These are phyloP conservation scores for Notothenia coriiceps DNA, from an alignment of 2,113 vertebrate genomes.

Conservation along the genomic window DNA sequence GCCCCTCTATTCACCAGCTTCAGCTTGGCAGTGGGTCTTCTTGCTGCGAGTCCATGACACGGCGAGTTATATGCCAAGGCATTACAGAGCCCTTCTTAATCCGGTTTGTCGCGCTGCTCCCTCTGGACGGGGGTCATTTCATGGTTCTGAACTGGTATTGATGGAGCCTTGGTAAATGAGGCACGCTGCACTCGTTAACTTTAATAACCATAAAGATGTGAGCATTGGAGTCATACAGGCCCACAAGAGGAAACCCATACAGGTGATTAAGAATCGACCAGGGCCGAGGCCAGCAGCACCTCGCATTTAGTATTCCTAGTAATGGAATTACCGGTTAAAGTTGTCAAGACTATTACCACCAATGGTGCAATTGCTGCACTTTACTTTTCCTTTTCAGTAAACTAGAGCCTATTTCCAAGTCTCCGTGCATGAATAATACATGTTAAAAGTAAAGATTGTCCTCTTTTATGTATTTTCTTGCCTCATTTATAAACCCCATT, in stretches of 20 bases:
- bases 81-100: constrained; percentile 80
- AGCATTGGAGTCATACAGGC: constrained; percentile 74
- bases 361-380: constrained; percentile 38
- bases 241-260: constrained; percentile 75
- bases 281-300: constrained; percentile 56
- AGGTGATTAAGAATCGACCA: constrained; percentile 83
- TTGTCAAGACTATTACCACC: constrained; percentile 69
- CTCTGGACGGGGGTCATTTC: constrained; percentile 83
- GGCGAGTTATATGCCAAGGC: constrained; percentile 75
- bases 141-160: constrained; percentile 83
- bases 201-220: constrained; percentile 85
- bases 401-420: constrained; percentile 18
- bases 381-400: constrained; percentile 35
- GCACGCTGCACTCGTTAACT: constrained; percentile 82
- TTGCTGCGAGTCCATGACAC: constrained; percentile 64
- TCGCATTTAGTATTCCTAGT: constrained; percentile 65
- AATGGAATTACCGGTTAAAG: constrained; percentile 80
- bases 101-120: constrained; percentile 80
- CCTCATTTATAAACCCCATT: constrained; percentile 5
- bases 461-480: neutral
- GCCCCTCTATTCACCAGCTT: constrained; percentile 18
- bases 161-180: constrained; percentile 83
- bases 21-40: constrained; percentile 59
- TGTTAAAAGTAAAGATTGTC: constrained; percentile 14
- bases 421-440: constrained; percentile 6